A percentile compares a stretch with the other conserved stretches of the same genome.
phyloP scores from a whole-genome alignment of 2,113 vertebrate species.

The Muscicapa adusta region DNA sequence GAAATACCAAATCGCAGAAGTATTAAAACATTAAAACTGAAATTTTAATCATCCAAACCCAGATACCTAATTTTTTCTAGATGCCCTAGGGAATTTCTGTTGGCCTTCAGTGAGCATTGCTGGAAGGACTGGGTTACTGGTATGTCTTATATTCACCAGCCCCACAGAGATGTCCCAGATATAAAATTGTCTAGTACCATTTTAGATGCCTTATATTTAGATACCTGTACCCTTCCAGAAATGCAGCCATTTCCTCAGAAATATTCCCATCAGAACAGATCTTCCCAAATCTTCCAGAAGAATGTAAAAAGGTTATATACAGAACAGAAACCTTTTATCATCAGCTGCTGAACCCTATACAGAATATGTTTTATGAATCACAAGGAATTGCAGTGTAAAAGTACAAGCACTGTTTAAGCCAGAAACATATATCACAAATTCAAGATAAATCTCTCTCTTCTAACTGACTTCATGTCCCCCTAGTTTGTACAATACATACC shows the following conservation, averaged over 20 bases:
- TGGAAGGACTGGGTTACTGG: not conserved
- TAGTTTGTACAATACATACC: not conserved
- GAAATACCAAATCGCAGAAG: not conserved
- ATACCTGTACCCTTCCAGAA: not conserved
- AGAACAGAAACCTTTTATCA: slow-evolving; percentile 12
- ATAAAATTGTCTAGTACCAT: not conserved
- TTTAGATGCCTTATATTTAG: slow-evolving; percentile 3
- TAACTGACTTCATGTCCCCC: not conserved
- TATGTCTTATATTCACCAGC: not conserved
- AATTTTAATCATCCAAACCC: not conserved
- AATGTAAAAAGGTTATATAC: not conserved
- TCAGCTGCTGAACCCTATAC: not conserved
- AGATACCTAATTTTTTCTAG: not conserved
- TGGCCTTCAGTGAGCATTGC: not conserved
- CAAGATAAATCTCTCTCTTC: not conserved
- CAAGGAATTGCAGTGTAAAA: not conserved
- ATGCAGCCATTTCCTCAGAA: not conserved
- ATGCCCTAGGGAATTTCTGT: not conserved
- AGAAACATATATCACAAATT: slow-evolving; percentile 35
- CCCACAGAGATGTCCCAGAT: not conserved
- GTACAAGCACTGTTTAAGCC: slow-evolving; percentile 37
- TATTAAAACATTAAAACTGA: not conserved
- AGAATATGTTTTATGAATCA: not conserved
- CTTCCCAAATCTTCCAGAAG: not conserved
- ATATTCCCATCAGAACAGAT: not conserved